These are phyloP conservation scores for Diarsia mendica DNA, from an alignment of 2,888 invertebrate genomes.

Conservation along the genomic window DNA sequence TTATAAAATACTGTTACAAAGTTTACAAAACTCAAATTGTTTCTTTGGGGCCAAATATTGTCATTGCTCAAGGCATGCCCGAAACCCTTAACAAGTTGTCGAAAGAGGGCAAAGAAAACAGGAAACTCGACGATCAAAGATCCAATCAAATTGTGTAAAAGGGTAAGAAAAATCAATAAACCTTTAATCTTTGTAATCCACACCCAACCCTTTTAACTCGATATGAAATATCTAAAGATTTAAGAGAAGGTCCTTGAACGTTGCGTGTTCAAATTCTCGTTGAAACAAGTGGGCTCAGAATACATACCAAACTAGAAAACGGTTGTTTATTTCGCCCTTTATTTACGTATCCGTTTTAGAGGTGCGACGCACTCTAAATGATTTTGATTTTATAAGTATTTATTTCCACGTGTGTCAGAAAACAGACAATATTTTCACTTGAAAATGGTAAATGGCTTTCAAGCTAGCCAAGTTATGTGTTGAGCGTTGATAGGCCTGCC, in stretches of 20 bases:
- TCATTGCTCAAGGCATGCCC: slow-evolving; percentile 25
- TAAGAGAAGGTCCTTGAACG: slow-evolving; percentile 16
- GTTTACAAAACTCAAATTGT: slow-evolving; percentile 33
- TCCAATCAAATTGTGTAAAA: slow-evolving; percentile 36
- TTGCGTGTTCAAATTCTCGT: slow-evolving; percentile 42
- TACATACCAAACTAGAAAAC: background rate
- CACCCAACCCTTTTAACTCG: slow-evolving; percentile 35
- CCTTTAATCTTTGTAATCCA: slow-evolving; percentile 52
- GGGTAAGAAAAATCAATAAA: slow-evolving; percentile 50
- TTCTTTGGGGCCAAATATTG: slow-evolving; percentile 41
- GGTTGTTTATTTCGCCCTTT: background rate
- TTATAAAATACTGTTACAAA: slow-evolving; percentile 36
- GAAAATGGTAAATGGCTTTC: background rate
- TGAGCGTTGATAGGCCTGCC: too few relatives aligned
- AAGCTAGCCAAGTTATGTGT: background rate
- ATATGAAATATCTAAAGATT: slow-evolving; percentile 48
- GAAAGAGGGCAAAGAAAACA: slow-evolving; percentile 36
- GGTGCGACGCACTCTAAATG: background rate
- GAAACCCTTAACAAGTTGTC: slow-evolving; percentile 25
- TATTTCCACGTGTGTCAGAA: background rate
- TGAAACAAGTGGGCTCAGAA: slow-evolving; percentile 49
- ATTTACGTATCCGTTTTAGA: background rate
- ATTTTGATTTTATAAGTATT: background rate
- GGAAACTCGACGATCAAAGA: slow-evolving; percentile 33
- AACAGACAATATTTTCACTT: background rate